Percentiles rank a stretch among this genome's conserved stretches.
phyloP scores from a whole-genome alignment of 2,797 vertebrate genomes.

The Parauchenoglanis punctatus region DNA sequence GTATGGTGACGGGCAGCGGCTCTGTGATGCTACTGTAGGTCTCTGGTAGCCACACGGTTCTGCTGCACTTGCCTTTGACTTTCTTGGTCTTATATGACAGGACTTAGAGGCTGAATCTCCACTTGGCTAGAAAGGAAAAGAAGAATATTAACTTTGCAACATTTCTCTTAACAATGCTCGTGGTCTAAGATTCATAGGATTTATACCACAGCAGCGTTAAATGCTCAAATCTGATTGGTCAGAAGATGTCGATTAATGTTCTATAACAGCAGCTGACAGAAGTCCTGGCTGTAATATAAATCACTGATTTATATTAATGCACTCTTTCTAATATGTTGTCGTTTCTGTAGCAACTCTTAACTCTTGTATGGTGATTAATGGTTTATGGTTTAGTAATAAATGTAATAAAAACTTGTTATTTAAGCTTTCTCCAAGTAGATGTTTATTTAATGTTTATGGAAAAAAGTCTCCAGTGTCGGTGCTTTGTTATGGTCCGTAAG shows the following conservation, averaged over 20 bases:
- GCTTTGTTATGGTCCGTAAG: neutral
- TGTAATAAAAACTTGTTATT: neutral
- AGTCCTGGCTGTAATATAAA: neutral
- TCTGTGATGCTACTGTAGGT: conserved; percentile 87
- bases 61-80: neutral
- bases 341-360: neutral
- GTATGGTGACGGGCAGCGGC: conserved; percentile 90
- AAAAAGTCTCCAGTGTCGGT: neutral
- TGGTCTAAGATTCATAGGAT: neutral
- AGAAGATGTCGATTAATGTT: neutral
- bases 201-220: neutral
- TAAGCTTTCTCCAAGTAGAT: neutral
- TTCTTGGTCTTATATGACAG: conserved; percentile 14
- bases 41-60: conserved; percentile 77
- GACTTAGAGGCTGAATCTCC: conserved; percentile 12
- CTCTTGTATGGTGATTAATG: neutral
- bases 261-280: neutral
- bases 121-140: conserved; percentile 19
- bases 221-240: neutral
- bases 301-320: neutral
- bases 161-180: neutral
- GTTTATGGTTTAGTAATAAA: neutral
- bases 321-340: neutral
- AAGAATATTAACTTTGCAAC: neutral
- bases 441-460: neutral